These are phyloP conservation scores for Sphecodes monilicornis DNA, from an alignment of 2,888 invertebrate genomes.

Conservation along the genomic window DNA sequence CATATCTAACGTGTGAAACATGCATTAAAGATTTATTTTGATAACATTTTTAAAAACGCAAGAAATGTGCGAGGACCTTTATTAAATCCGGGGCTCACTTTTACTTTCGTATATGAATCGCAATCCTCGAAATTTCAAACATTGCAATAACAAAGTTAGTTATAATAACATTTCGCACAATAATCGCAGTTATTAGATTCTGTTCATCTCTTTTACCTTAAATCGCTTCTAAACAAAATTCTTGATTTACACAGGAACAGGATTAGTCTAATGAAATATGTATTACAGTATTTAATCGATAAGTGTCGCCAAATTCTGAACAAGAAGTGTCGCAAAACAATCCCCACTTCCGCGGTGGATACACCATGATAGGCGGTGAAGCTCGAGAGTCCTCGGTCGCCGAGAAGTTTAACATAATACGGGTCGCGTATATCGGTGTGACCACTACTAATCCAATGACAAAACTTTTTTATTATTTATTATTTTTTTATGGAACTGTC, in stretches of 20 bases:
- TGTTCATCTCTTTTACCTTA: not conserved
- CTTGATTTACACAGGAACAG: not conserved
- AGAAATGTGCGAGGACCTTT: constrained; percentile 21
- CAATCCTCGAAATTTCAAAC: not conserved
- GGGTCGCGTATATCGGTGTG: too few relatives aligned
- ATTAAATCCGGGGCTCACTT: constrained; percentile 40
- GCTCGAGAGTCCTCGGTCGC: too few relatives aligned
- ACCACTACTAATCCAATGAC: too few relatives aligned
- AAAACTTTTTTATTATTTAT: too few relatives aligned
- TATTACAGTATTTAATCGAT: too few relatives aligned
- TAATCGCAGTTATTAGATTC: not conserved
- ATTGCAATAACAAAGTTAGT: not conserved
- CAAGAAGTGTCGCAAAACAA: too few relatives aligned
- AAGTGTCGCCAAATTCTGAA: too few relatives aligned
- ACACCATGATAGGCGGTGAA: too few relatives aligned
- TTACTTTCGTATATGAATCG: not conserved
- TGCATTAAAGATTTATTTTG: constrained; percentile 48
- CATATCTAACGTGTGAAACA: constrained; percentile 56
- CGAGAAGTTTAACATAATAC: too few relatives aligned
- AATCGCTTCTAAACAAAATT: not conserved
- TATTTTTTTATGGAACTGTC: too few relatives aligned
- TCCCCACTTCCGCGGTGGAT: too few relatives aligned
- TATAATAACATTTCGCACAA: not conserved
- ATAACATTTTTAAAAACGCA: constrained; percentile 24
- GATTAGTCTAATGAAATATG: not conserved